Evolutionary conservation across 2,797 vertebrate genomes (phyloP), one percentile per base, ranked within the genome.

Genomic region (Hoplostethus atlanticus): DNA sequence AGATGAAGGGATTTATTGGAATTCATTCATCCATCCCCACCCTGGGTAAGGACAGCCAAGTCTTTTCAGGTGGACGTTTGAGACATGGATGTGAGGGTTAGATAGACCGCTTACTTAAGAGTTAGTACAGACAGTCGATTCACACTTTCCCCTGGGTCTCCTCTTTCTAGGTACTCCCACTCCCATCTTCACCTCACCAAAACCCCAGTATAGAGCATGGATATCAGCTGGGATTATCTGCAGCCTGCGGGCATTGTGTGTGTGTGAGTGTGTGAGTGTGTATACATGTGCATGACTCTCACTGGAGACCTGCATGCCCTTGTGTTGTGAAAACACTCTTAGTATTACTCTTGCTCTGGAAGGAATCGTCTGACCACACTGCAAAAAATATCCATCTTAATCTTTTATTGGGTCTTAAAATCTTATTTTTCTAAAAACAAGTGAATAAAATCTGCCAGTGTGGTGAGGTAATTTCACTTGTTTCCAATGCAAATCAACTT

Each of bases 211-310:
- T 53, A 67, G 13, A 66, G 40, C 15, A 17, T 74, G 67, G 61
- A 81, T 81, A 73, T 83, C 69, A 69, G 1, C 47, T 64, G 71
- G 82, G 82, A 83, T 77, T 73, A 79, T 76, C 64, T 47, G 28
- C 17, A 0, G 74, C 79, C 80, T 79, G 71, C 47, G 53, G 74
- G 60, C 69, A 47, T 73, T 68, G 4, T 34, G 21, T 30, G 46
- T 51, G 66, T 50, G 62, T 67, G 50, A 9, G 16, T 48, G 17
- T 64, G 51, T 64, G n/a, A 44, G 36, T 34, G 31, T 60, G 31
- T 59, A 51, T 52, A 46, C 12, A 34, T 73, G 48, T 74, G 48
- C 25, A 28, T 55, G 4, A 42, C 40, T 42, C 40, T 12, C 34
- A 34, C 2, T 34, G 10, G 40, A 42, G 40, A 42, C 67, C 77